phyloP scores from a whole-genome alignment of 2,797 vertebrate species.

The Myotis pilosus region DNA sequence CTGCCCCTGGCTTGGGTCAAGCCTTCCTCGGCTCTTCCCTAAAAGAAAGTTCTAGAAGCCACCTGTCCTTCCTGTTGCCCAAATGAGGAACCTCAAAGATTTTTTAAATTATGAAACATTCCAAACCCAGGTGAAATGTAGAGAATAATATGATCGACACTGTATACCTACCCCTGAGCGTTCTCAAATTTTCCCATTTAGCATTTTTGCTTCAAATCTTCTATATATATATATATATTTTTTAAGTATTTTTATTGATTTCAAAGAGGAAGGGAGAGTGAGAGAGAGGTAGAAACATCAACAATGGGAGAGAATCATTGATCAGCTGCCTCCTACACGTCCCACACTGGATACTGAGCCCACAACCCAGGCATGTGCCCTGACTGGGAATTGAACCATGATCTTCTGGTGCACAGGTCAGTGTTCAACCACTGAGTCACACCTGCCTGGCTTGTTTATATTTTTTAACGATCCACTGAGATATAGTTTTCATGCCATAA shows the following conservation, averaged over 20 bases:
- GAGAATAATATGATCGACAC: background rate
- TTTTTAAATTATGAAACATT: background rate
- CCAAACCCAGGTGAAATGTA: background rate
- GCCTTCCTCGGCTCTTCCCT: background rate
- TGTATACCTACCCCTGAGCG: background rate
- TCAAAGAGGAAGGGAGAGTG: too few species aligned
- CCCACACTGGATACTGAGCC: too few species aligned
- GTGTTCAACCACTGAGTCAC: too few species aligned
- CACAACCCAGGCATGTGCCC: too few species aligned
- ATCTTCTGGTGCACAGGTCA: too few species aligned
- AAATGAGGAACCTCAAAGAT: background rate
- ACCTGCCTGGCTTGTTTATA: background rate
- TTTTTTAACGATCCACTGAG: slow-evolving; percentile 5
- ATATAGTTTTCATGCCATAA: slow-evolving; percentile 16
- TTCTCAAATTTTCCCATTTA: background rate
- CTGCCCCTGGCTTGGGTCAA: background rate
- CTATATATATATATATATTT: too few species aligned
- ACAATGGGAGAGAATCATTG: too few species aligned
- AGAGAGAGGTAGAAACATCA: too few species aligned
- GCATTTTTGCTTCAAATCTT: background rate
- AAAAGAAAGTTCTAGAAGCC: background rate
- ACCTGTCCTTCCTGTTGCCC: background rate
- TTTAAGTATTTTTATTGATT: too few species aligned
- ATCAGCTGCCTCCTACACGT: too few species aligned
- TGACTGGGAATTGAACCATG: too few species aligned